A percentile compares a stretch with the other conserved stretches of the same genome.
Conservation (phyloP, 2,888 invertebrate species). For the Drosophila antonietae region DNA sequence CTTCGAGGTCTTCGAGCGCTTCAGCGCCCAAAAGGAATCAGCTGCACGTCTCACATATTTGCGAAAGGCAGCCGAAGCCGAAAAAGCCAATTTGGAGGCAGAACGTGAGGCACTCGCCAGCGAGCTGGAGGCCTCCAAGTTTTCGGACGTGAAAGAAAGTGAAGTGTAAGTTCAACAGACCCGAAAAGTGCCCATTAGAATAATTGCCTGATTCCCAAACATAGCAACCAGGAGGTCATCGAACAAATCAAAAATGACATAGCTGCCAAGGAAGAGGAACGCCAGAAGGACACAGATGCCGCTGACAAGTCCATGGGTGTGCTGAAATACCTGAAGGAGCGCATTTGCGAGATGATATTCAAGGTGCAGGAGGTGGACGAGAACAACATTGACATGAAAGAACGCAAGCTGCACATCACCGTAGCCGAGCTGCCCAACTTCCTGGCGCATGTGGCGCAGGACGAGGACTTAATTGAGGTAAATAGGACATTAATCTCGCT, state of each 20-base stretch:
- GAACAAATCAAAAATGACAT: conserved; percentile 88
- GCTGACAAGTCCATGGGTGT: conserved; percentile 80
- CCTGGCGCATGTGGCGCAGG: conserved; percentile 77
- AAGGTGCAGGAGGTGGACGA: conserved; percentile 84
- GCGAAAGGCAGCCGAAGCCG: conserved; percentile 89
- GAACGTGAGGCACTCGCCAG: conserved; percentile 88
- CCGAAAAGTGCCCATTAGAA: rapidly evolving
- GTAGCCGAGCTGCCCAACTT: conserved; percentile 79
- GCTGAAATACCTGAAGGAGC: conserved; percentile 82
- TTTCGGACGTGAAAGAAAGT: conserved; percentile 91
- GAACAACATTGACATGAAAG: conserved; percentile 75
- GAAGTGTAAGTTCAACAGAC: conserved; percentile 88
- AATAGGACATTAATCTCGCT: neutral
- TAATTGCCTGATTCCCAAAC: neutral
- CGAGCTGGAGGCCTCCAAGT: conserved; percentile 91
- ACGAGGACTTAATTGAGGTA: conserved; percentile 82
- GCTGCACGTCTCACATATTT: conserved; percentile 89
- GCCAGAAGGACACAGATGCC: conserved; percentile 83
- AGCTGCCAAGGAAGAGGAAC: conserved; percentile 85
- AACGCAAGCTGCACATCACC: conserved; percentile 69
- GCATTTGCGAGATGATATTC: conserved; percentile 84
- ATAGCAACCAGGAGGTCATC: conserved; percentile 90
- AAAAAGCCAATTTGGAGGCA: conserved; percentile 89
- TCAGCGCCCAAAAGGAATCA: conserved; percentile 90
- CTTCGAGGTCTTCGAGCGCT: conserved; percentile 90